Conservation (phyloP, 2,113 vertebrate genomes). For the Amblyornis subalaris region DNA sequence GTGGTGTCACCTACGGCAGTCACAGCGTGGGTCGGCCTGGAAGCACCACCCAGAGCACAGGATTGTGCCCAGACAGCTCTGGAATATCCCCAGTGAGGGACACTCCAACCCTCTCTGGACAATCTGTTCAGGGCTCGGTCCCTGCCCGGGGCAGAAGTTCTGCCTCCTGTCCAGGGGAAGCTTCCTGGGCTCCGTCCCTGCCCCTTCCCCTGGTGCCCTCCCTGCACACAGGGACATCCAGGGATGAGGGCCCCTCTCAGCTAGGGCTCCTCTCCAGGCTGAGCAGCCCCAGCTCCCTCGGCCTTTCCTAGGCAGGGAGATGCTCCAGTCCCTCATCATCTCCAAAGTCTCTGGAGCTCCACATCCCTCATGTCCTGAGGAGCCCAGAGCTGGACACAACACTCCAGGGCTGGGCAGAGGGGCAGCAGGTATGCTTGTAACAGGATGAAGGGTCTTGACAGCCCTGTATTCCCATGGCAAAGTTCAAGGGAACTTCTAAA, state of each 20-base stretch:
- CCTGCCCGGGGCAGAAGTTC: not conserved
- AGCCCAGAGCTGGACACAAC: not conserved
- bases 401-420: not conserved
- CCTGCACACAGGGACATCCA: not conserved
- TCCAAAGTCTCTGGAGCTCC: not conserved
- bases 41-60: not conserved
- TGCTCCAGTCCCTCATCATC: not conserved
- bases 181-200: not conserved
- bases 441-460: not conserved
- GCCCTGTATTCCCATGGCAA: not conserved
- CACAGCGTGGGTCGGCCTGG: not conserved
- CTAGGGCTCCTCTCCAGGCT: not conserved
- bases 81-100: not conserved
- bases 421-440: not conserved
- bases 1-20: not conserved
- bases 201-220: fast-evolving
- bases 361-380: not conserved
- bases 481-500: not conserved
- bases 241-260: not conserved
- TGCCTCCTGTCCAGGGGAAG: not conserved
- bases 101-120: not conserved
- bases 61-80: not conserved
- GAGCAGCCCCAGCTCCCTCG: not conserved
- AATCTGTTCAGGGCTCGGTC: not conserved
- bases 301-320: not conserved